Percentiles rank a stretch among this genome's conserved stretches.
These are phyloP conservation scores for Myotis myotis DNA, from an alignment of 2,797 vertebrate genomes.

Conservation along the genomic window DNA sequence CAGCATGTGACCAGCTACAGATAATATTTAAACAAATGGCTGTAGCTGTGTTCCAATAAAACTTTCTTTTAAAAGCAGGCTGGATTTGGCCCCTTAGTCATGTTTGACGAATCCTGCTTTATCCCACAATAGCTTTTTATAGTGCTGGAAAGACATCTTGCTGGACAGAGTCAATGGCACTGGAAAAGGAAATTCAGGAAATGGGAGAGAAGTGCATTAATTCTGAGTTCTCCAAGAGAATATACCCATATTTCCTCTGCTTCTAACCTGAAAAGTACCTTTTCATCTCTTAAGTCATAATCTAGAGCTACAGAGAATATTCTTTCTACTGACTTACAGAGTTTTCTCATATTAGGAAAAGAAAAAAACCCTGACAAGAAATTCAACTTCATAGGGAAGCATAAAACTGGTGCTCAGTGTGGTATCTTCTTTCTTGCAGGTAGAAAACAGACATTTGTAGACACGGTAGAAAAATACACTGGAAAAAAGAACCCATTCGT, in stretches of 20 bases:
- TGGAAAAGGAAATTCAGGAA: background rate
- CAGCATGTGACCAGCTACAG: background rate
- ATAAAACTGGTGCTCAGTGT: background rate
- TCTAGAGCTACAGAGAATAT: background rate
- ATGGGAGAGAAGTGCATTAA: background rate
- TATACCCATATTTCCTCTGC: background rate
- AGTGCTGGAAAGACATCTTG: background rate
- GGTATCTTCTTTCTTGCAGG: background rate
- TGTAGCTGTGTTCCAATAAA: background rate
- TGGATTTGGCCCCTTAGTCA: background rate
- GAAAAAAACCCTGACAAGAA: background rate
- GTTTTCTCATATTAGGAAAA: background rate
- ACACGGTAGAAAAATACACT: constrained; percentile 4
- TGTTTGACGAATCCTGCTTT: background rate
- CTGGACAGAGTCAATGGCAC: background rate
- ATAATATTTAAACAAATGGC: background rate
- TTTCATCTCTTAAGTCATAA: background rate
- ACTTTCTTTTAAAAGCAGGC: background rate
- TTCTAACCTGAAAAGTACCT: background rate
- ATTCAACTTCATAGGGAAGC: background rate
- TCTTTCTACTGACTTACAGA: background rate
- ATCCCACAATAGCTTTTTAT: background rate
- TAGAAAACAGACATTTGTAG: background rate
- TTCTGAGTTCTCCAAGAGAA: background rate
- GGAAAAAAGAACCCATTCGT: background rate